A percentile compares a stretch with the other conserved stretches of the same genome.
Evolutionary conservation across 1,140 invertebrate genomes (phyloP).

Genomic region (Dendrolimus kikuchii): DNA sequence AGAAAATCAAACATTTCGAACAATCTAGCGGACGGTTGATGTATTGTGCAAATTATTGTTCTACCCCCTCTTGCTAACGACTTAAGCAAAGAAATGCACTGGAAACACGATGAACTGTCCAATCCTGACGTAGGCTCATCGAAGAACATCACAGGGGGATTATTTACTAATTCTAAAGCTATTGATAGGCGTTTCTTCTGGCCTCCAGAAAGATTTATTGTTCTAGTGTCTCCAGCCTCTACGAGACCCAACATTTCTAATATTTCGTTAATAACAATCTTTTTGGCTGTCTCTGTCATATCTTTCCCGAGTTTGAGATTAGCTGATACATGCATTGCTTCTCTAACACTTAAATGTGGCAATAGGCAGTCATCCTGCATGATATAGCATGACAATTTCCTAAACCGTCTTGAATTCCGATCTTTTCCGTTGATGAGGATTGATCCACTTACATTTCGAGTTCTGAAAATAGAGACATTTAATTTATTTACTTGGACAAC

Average conservation of each 20-base stretch:
- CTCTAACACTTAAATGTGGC: constrained; percentile 89
- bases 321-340: constrained; percentile 93
- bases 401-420: constrained; percentile 87
- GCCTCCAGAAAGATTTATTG: constrained; percentile 90
- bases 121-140: constrained; percentile 97
- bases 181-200: constrained; percentile 95
- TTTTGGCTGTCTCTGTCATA: constrained; percentile 81
- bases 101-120: constrained; percentile 93
- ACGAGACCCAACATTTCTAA: constrained; percentile 82
- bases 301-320: constrained; percentile 93
- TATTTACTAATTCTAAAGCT: constrained; percentile 87
- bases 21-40: constrained; percentile 95
- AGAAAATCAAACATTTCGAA: constrained; percentile 97
- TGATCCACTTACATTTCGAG: constrained; percentile 82
- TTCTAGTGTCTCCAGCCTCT: constrained; percentile 85
- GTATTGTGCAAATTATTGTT: constrained; percentile 96
- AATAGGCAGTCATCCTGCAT: constrained; percentile 96
- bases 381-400: constrained; percentile 95
- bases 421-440: constrained; percentile 89
- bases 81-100: constrained; percentile 89
- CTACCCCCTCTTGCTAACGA: constrained; percentile 85
- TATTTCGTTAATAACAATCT: constrained; percentile 87
- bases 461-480: constrained; percentile 70
- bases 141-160: constrained; percentile 97
- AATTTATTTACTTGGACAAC: constrained; percentile 1